phyloP scores from a whole-genome alignment of 1,140 invertebrate genomes.

The Cyclargus thomasi region DNA sequence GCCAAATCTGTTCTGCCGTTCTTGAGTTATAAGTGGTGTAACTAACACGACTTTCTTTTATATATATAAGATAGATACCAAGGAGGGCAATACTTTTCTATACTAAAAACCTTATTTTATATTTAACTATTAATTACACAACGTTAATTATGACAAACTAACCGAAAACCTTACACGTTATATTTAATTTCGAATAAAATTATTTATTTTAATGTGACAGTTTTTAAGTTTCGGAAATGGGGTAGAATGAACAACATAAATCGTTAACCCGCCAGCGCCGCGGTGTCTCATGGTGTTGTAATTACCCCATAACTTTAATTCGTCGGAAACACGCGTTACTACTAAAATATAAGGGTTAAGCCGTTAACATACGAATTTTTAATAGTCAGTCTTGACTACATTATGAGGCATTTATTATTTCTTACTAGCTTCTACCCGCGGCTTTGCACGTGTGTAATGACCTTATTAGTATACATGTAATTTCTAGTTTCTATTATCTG shows the following conservation, averaged over 20 bases:
- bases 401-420: not conserved
- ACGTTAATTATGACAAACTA: not conserved
- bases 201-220: constrained; percentile 1
- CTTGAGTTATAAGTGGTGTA: too few relatives aligned
- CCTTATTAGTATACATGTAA: too few relatives aligned
- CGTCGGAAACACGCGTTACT: constrained; percentile 42
- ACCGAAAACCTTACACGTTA: not conserved
- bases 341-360: not conserved
- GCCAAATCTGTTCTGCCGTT: too few relatives aligned
- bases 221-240: constrained; percentile 32
- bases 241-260: constrained; percentile 52
- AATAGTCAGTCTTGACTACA: too few relatives aligned
- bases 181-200: not conserved
- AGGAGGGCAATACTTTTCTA: too few relatives aligned
- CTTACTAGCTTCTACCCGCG: too few relatives aligned
- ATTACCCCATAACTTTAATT: constrained; percentile 56
- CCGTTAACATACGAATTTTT: not conserved
- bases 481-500: too few relatives aligned
- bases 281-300: constrained; percentile 58
- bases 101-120: too few relatives aligned
- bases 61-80: too few relatives aligned
- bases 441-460: too few relatives aligned
- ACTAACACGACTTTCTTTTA: too few relatives aligned
- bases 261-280: constrained; percentile 41
- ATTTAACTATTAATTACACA: too few relatives aligned